phyloP scores from a whole-genome alignment of 2,888 invertebrate genomes.

The Myopa testacea region DNA sequence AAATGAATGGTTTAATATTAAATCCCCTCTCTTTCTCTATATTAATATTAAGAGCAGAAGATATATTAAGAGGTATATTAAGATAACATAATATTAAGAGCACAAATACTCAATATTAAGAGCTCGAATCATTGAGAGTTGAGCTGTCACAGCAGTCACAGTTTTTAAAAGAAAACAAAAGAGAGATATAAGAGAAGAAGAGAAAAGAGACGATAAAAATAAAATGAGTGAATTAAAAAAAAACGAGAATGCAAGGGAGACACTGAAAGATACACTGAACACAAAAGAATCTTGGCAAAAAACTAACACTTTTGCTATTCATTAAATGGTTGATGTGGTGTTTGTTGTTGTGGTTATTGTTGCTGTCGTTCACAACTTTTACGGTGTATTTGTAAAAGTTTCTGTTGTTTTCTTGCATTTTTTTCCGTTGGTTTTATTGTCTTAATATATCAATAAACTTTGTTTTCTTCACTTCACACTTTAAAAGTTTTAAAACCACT shows the following conservation, averaged over 20 bases:
- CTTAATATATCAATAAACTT: too few relatives aligned
- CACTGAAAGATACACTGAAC: not conserved
- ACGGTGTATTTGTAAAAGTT: constrained; percentile 18
- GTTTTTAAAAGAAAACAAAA: too few relatives aligned
- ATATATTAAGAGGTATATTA: too few relatives aligned
- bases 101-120: too few relatives aligned
- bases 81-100: too few relatives aligned
- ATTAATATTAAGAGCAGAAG: too few relatives aligned
- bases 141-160: too few relatives aligned
- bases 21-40: too few relatives aligned
- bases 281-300: constrained; percentile 17
- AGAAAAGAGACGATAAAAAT: too few relatives aligned
- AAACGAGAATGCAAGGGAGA: not conserved
- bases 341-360: constrained; percentile 24
- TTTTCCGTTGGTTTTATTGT: constrained; percentile 18
- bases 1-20: too few relatives aligned
- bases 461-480: constrained; percentile 2
- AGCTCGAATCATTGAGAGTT: too few relatives aligned
- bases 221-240: not conserved
- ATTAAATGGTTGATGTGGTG: constrained; percentile 17
- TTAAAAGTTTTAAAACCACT: constrained; percentile 26
- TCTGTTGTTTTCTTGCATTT: not conserved
- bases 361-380: constrained; percentile 23
- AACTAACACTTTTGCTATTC: constrained; percentile 44
- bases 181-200: too few relatives aligned